phyloP scores from a whole-genome alignment of 2,113 vertebrate species.

The Microcebus griseorufus region DNA sequence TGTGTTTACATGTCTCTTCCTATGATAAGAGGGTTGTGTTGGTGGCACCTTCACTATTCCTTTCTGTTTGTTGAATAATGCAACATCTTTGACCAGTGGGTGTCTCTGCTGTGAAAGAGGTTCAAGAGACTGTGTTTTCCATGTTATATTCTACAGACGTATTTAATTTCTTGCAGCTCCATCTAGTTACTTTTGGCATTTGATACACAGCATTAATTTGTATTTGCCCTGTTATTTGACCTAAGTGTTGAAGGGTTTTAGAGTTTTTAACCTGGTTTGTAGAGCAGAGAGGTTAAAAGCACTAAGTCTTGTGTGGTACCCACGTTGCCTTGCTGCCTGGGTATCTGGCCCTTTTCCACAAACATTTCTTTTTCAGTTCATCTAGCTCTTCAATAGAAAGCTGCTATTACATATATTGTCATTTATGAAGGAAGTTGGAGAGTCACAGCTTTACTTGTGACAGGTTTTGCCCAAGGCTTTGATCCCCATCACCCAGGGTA shows the following conservation, averaged over 20 bases:
- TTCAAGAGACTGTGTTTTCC: slow-evolving; percentile 47
- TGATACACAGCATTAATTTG: slow-evolving; percentile 41
- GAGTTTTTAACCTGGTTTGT: slow-evolving; percentile 26
- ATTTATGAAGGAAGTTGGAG: slow-evolving; percentile 40
- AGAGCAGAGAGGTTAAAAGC: slow-evolving; percentile 41
- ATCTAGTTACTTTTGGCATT: neutral
- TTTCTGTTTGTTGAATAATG: slow-evolving; percentile 9
- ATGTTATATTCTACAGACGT: neutral
- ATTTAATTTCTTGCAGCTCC: slow-evolving; percentile 34
- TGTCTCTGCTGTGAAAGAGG: slow-evolving; percentile 27
- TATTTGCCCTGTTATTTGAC: slow-evolving; percentile 44
- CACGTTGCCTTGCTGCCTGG: slow-evolving; percentile 65
- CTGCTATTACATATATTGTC: slow-evolving; percentile 27
- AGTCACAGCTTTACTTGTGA: neutral
- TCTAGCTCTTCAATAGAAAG: neutral
- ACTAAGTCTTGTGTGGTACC: slow-evolving; percentile 21
- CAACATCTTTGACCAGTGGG: neutral
- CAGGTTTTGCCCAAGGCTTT: neutral
- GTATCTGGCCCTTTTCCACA: slow-evolving; percentile 12
- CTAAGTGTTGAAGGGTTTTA: neutral
- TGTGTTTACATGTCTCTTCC: slow-evolving; percentile 57
- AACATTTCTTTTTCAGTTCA: slow-evolving; percentile 16
- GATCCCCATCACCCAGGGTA: neutral
- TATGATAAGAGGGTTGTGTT: slow-evolving; percentile 29
- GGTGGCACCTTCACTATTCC: neutral